Evolutionary conservation across 2,113 vertebrate genomes (phyloP), one percentile per base, ranked within the genome.

Genomic region (Oncorhynchus gorbuscha): DNA sequence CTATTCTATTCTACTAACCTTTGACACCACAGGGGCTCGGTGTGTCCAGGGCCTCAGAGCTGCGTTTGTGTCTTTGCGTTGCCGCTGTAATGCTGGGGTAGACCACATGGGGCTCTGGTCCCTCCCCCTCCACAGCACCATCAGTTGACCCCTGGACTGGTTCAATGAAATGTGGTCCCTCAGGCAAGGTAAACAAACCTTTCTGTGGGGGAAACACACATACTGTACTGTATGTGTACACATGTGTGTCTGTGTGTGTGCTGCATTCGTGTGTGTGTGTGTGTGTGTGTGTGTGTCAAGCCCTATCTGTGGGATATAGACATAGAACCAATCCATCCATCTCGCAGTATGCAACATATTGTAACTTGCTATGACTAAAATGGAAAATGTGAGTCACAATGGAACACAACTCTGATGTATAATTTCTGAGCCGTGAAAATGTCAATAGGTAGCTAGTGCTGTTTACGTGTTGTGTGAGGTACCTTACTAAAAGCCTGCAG

Each of bases 101-200:
- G 72, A 99, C 65, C 35, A 98, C 7, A 72, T 99, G 98, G 0
- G 95, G 94, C 20, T 96, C 88, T 18, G 85, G 84, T 0, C 85
- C 81, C 48, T 92, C 78, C n/a, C 24, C 59, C 2, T 78, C 72
- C 65, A 80, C 74, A 51, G 80, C 84, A 72, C 93, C 75, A 64
- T 77, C 55, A 1, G 65, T 24, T 72, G 88, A 87, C 22, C 93
- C 92, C 84, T 89, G 92, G 72, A 96, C 83, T 7, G 97, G 97
- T 82, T 99, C 97, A 69, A 99, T 98, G 83, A 99, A 97, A 87
- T 92, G 97, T 73, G 94, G 93, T 78, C 96, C 96, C 5, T 94
- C 93, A 5, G 95, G 93, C 45, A 99, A 90, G 32, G 89, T 90
- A 79, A 99, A 97, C 92, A 96, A 92, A 62, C 98, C 98, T 85